Evolutionary conservation across 2,797 vertebrate genomes (phyloP).

Genomic region (Hirundo rustica): DNA sequence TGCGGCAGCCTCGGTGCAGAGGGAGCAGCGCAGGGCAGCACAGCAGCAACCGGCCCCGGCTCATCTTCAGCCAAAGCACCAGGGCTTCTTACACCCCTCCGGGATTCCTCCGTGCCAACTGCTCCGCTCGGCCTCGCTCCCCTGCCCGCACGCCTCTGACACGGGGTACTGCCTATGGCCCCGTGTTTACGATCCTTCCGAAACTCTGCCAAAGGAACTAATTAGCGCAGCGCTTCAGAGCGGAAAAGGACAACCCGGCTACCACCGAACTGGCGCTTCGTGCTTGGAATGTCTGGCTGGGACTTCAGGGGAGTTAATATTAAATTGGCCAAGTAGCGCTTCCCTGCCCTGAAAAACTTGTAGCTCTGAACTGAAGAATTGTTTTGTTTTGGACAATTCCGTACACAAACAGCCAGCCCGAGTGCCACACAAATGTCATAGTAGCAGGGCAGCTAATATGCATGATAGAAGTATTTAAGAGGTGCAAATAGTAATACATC

Average conservation of each 20-base stretch:
- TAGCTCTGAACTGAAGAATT: not conserved
- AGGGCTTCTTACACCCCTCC: not conserved
- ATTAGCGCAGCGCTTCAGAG: not conserved
- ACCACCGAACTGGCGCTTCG: not conserved
- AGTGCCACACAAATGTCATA: not conserved
- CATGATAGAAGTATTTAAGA: not conserved
- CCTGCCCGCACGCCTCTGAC: not conserved
- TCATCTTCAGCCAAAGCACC: not conserved
- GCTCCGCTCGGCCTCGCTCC: not conserved
- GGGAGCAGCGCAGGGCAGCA: not conserved
- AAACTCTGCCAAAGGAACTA: not conserved
- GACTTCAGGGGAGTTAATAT: not conserved
- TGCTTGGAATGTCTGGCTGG: not conserved
- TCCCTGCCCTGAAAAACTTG: not conserved
- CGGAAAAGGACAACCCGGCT: not conserved
- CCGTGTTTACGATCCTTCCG: not conserved
- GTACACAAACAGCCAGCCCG: not conserved
- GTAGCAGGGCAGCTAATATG: not conserved
- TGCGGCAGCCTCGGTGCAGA: not conserved
- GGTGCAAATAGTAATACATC: not conserved
- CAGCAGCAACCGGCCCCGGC: not conserved
- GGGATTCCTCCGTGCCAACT: not conserved
- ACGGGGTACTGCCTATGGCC: rapidly evolving
- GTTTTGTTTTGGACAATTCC: not conserved
- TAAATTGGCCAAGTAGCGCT: not conserved